Conservation (phyloP, 2,113 vertebrate genomes). For the Megaceryle torquata region DNA sequence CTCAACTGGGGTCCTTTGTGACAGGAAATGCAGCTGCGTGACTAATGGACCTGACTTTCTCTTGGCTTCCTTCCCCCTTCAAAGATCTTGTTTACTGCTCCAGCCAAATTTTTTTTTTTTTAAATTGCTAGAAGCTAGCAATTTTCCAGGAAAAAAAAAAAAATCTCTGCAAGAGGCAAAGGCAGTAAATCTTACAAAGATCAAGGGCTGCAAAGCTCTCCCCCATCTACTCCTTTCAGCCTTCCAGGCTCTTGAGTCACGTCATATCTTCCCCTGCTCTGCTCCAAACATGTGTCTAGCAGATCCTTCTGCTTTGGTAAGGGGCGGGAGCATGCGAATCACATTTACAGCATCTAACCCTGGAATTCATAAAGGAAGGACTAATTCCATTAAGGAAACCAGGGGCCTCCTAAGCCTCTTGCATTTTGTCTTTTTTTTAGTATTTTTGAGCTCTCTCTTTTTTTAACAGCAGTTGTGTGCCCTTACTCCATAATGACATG, state of each 20-base stretch:
- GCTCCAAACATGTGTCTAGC: conserved; percentile 74
- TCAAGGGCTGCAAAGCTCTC: conserved; percentile 63
- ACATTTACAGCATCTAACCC: conserved; percentile 74
- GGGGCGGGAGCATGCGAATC: conserved; percentile 52
- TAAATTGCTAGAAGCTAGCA: conserved; percentile 70
- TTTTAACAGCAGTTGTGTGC: conserved; percentile 54
- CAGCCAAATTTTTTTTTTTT: conserved; percentile 45
- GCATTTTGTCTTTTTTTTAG: conserved; percentile 17
- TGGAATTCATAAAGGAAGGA: conserved; percentile 74
- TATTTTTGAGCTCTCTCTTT: background rate
- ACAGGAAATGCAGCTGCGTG: conserved; percentile 81
- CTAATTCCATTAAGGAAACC: conserved; percentile 72
- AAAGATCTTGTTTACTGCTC: conserved; percentile 77
- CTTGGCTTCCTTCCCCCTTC: conserved; percentile 80
- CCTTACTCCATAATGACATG: conserved; percentile 50
- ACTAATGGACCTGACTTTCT: conserved; percentile 80
- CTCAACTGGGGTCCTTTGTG: conserved; percentile 79
- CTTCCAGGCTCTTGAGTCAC: conserved; percentile 64
- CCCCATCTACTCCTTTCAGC: conserved; percentile 65
- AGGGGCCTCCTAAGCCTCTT: conserved; percentile 24
- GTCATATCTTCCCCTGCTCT: conserved; percentile 62
- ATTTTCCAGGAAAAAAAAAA: conserved; percentile 75
- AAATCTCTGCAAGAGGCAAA: conserved; percentile 68
- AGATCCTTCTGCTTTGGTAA: conserved; percentile 58
- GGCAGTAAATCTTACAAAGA: conserved; percentile 76